A percentile compares a stretch with the other conserved stretches of the same genome.
Evolutionary conservation across 2,888 invertebrate species (phyloP).

Genomic region (Yponomeuta plumbellus): DNA sequence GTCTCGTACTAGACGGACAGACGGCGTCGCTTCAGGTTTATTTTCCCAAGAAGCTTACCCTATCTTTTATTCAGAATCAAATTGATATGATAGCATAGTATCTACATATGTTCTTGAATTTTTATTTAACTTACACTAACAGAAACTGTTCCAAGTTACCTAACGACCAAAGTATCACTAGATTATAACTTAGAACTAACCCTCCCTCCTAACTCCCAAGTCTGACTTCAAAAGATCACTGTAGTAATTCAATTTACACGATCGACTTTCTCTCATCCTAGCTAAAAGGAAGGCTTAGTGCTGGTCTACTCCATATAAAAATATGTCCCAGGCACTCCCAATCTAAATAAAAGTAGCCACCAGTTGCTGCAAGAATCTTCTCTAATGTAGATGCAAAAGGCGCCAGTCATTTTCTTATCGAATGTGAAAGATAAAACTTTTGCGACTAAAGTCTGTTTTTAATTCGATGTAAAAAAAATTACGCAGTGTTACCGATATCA

Average conservation of each 20-base stretch:
- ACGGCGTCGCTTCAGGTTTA: neutral
- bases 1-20: too few relatives aligned
- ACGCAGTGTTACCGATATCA: too few relatives aligned
- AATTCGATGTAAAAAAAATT: too few relatives aligned
- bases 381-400: constrained; percentile 14
- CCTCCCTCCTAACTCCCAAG: neutral
- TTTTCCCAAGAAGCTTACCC: neutral
- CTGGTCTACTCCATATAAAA: too few relatives aligned
- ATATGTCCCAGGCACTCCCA: too few relatives aligned
- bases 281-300: too few relatives aligned
- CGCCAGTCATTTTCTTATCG: too few relatives aligned
- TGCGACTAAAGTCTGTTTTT: too few relatives aligned
- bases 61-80: constrained; percentile 12
- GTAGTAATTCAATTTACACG: neutral
- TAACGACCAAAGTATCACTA: constrained; percentile 56
- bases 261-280: neutral
- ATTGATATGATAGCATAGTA: constrained; percentile 39
- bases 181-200: constrained; percentile 10
- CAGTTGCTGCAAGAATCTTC: constrained; percentile 6
- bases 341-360: too few relatives aligned
- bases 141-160: constrained; percentile 49
- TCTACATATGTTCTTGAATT: neutral
- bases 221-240: neutral
- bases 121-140: neutral
- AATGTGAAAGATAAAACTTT: too few relatives aligned